Percentiles rank a stretch among this genome's conserved stretches.
These are phyloP conservation scores for Centropus unirufus DNA, from an alignment of 2,113 vertebrate genomes.

Conservation along the genomic window DNA sequence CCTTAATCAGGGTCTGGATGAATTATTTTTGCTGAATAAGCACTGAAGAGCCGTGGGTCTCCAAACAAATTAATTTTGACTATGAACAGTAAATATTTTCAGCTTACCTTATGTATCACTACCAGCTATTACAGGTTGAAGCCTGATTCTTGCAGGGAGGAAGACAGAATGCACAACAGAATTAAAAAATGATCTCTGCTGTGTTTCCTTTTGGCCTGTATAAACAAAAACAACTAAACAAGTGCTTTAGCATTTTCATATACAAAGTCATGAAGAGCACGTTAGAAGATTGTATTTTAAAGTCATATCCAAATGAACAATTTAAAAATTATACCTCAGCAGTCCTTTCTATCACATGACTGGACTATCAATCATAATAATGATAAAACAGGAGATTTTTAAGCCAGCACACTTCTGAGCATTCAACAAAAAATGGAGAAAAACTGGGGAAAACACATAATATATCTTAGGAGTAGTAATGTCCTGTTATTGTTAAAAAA, in stretches of 20 bases:
- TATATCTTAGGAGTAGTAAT: slow-evolving; percentile 80
- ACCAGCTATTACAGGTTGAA: background rate
- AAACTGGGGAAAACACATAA: slow-evolving; percentile 79
- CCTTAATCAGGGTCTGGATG: background rate
- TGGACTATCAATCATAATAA: slow-evolving; percentile 65
- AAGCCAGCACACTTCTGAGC: slow-evolving; percentile 69
- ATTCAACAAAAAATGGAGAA: slow-evolving; percentile 74
- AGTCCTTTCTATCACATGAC: slow-evolving; percentile 43
- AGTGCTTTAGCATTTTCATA: background rate
- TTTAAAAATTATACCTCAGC: slow-evolving; percentile 36
- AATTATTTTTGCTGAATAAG: background rate
- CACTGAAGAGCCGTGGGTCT: background rate
- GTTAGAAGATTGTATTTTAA: background rate
- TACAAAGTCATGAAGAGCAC: background rate
- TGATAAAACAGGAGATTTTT: slow-evolving; percentile 67
- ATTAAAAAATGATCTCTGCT: background rate
- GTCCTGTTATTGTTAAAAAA: slow-evolving; percentile 85
- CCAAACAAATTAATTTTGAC: background rate
- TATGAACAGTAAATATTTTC: background rate
- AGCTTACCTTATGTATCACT: background rate
- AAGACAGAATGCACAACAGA: background rate
- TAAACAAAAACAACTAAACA: background rate
- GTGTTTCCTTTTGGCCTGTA: background rate
- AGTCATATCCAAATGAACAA: slow-evolving; percentile 44
- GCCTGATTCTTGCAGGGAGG: background rate